Evolutionary conservation across 2,113 vertebrate species (phyloP), one percentile per base, ranked within the genome.

Genomic region (Thalassarche chlororhynchos): DNA sequence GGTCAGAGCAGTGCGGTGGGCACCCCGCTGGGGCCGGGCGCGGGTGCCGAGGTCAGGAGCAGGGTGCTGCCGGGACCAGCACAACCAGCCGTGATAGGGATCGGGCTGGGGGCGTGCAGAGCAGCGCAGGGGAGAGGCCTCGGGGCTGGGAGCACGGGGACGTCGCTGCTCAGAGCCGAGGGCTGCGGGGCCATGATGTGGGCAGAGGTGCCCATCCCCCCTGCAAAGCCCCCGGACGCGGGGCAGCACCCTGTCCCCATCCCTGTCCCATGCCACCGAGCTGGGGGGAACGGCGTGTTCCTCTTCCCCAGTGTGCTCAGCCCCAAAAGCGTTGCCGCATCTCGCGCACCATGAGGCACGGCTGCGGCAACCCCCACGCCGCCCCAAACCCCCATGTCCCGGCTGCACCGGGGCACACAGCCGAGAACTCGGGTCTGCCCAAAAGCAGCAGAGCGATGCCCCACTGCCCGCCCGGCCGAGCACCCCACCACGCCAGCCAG

Each of bases 221-320:
- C 29, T 20, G 3, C 23, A 17, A 12, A 36, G 36, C 2, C 79
- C 12, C 40, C 0, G 0, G 8, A 26, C 1, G 1, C 0, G 1
- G 26, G 19, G 14, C 47, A 46, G 51, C 25, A 49, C 64, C 47
- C 47, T 26, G 47, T 26, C 47, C 36, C 61, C 81, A 36, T 20
- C 54, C 29, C 51, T 40, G 36, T 66, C 38, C 47, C 8, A 1
- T 14, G n/a, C 54, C 3, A 1, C 52, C 0, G 0, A 71, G 36
- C 31, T 58, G 19, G 25, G 24, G 47, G 15, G 21, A 21, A 44
- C 12, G 11, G 24, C 8, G 20, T 10, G 12, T 24, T 46, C 58
- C 76, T 28, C 51, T 13, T 61, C 21, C 34, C 36, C 58, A 26
- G 44, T 10, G 1, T 12, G 57, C 47, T 71, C 61, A 79, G 74